Percentiles rank a stretch among this genome's conserved stretches.
phyloP scores from a whole-genome alignment of 2,113 vertebrate genomes.

The Leucoraja erinaceus region DNA sequence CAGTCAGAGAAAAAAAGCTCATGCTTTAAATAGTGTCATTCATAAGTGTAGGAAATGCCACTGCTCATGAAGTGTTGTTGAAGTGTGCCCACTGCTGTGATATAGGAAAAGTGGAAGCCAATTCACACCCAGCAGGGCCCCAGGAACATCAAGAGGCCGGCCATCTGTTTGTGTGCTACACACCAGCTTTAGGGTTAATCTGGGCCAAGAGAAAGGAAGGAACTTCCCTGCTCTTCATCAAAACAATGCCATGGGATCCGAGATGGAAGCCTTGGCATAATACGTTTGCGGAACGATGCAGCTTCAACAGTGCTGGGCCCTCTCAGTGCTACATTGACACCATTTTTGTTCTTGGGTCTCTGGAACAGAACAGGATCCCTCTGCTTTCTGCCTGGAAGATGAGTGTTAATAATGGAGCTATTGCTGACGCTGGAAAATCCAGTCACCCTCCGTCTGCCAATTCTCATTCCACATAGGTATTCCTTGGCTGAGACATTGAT shows the following conservation, averaged over 20 bases:
- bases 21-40: neutral
- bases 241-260: neutral
- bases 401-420: neutral
- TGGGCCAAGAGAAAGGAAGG: neutral
- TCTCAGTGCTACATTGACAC: neutral
- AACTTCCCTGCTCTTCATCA: neutral
- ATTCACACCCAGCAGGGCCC: neutral
- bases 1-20: neutral
- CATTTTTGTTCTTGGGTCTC: neutral
- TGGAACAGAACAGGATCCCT: neutral
- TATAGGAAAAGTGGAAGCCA: neutral
- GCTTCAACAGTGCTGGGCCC: neutral
- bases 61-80: neutral
- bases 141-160: neutral
- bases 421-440: neutral
- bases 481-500: neutral
- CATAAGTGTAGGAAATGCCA: neutral
- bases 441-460: neutral
- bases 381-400: neutral
- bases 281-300: neutral
- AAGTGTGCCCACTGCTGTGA: neutral
- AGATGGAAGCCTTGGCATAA: neutral
- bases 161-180: neutral
- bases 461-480: neutral
- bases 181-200: neutral